phyloP scores from a whole-genome alignment of 2,888 invertebrate species.

The Galerucella nymphaeae region DNA sequence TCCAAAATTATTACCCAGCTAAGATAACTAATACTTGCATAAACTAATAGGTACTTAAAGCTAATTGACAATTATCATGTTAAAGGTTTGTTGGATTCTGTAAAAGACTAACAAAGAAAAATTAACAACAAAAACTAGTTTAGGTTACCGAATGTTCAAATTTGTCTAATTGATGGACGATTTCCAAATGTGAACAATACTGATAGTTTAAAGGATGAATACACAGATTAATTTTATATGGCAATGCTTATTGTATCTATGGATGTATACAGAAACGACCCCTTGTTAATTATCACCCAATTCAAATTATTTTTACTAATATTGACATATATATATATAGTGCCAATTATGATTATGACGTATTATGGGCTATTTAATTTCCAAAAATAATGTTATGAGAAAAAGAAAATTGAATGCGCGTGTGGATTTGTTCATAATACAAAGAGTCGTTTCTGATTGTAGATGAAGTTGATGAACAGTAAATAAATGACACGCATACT shows the following conservation, averaged over 20 bases:
- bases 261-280: conserved; percentile 18
- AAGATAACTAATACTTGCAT: conserved; percentile 8
- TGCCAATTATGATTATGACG: no score
- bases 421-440: conserved; percentile 3
- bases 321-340: no score
- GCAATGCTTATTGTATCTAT: conserved; percentile 53
- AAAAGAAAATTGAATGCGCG: no score
- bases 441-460: conserved; percentile 35
- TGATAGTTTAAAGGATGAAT: conserved; percentile 38
- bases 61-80: conserved; percentile 26
- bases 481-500: conserved; percentile 58
- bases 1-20: not conserved
- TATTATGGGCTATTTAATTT: no score
- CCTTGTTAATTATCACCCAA: not conserved
- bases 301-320: no score
- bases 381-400: no score
- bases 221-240: conserved; percentile 50
- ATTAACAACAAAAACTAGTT: conserved; percentile 20
- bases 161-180: conserved; percentile 34
- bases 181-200: conserved; percentile 40
- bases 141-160: conserved; percentile 21
- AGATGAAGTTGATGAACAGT: conserved; percentile 57
- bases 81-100: conserved; percentile 36
- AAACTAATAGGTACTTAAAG: conserved; percentile 9
- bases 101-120: conserved; percentile 28